phyloP scores from a whole-genome alignment of 2,113 vertebrate genomes.

The Nyctibius bracteatus region DNA sequence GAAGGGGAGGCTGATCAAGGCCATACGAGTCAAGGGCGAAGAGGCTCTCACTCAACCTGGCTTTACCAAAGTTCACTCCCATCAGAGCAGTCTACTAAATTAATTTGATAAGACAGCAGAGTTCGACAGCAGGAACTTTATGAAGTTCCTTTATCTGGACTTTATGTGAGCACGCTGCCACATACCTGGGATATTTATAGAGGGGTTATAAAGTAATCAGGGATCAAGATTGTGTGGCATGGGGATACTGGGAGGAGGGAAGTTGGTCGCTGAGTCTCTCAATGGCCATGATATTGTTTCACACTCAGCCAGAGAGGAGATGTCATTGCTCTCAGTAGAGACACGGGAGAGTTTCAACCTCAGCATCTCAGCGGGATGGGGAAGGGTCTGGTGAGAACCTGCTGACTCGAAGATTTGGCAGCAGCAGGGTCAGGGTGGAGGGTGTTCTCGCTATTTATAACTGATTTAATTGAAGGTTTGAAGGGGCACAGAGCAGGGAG shows the following conservation, averaged over 20 bases:
- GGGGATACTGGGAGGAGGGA: not conserved
- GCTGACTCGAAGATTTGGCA: conserved; percentile 1
- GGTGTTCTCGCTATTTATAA: conserved; percentile 32
- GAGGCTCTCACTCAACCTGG: not conserved
- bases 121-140: not conserved
- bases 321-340: not conserved
- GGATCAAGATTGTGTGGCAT: not conserved
- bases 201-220: not conserved
- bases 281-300: accelerated
- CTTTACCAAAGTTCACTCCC: not conserved
- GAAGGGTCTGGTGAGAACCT: not conserved
- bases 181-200: accelerated
- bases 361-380: accelerated
- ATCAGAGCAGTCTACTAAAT: not conserved
- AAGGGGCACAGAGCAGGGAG: not conserved
- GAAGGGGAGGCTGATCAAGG: not conserved
- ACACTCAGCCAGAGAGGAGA: not conserved
- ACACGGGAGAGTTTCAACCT: not conserved
- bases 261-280: not conserved
- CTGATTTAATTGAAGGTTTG: not conserved
- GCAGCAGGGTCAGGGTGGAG: not conserved
- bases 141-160: not conserved
- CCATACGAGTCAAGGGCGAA: not conserved
- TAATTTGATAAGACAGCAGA: not conserved
- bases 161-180: not conserved